Conservation (phyloP, 1,140 invertebrate species). For the Apolygus lucorum region DNA sequence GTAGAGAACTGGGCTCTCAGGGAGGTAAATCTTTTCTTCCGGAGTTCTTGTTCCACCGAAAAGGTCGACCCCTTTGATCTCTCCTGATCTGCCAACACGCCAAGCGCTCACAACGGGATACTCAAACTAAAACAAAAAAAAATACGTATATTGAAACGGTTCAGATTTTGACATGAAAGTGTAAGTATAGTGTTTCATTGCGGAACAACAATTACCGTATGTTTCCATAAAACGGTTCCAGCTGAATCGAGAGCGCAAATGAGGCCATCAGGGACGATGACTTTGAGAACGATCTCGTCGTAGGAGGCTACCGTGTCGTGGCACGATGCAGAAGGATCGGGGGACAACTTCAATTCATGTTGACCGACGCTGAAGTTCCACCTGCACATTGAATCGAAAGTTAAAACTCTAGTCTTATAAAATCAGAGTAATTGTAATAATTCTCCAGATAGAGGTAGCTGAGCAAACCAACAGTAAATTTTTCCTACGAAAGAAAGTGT, state of each 20-base stretch:
- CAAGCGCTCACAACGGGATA: conserved; percentile 78
- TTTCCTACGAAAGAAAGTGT: no score
- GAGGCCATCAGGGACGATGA: conserved; percentile 64
- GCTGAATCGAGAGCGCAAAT: conserved; percentile 52
- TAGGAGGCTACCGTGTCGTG: conserved; percentile 39
- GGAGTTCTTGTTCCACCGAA: conserved; percentile 47
- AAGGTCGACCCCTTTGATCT: conserved; percentile 62
- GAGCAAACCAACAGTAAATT: no score
- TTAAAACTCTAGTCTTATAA: no score
- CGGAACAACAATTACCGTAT: conserved; percentile 46
- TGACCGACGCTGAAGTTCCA: conserved; percentile 95
- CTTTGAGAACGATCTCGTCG: conserved; percentile 49
- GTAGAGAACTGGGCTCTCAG: conserved; percentile 53
- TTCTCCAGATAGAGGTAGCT: no score
- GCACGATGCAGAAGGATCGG: conserved; percentile 44
- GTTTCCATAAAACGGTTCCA: conserved; percentile 53
- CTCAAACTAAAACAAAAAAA: conserved; percentile 53
- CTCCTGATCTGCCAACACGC: conserved; percentile 50
- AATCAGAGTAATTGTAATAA: no score
- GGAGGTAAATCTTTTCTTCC: conserved; percentile 25
- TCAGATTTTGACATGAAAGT: no score
- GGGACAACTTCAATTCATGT: conserved; percentile 62
- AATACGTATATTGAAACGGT: no score
- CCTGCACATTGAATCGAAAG: conserved; percentile 42
- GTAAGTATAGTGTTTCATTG: neutral